Percentiles rank a stretch among this genome's conserved stretches.
Conservation (phyloP, 2,888 invertebrate species). For the Teleogryllus oceanicus region DNA sequence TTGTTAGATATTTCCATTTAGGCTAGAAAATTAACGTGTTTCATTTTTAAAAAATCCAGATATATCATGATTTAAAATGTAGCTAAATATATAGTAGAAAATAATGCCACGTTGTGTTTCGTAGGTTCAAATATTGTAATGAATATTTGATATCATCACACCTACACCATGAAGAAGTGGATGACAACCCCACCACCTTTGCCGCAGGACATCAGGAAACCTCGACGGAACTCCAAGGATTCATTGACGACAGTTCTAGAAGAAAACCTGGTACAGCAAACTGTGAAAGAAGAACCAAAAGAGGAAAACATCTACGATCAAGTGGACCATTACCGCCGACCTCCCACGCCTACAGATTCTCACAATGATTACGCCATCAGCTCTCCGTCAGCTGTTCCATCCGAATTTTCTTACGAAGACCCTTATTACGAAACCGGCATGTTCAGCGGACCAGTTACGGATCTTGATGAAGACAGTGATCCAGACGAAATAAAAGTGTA, state of each 20-base stretch:
- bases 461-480: background rate
- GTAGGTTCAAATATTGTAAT: no score
- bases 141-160: no score
- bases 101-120: no score
- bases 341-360: background rate
- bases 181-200: background rate
- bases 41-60: no score
- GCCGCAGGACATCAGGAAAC: no score
- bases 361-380: background rate
- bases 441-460: background rate
- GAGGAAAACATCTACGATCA: background rate
- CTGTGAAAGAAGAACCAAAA: background rate
- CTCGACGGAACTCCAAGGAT: no score
- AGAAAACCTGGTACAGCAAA: background rate
- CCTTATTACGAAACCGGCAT: background rate
- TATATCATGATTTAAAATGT: no score
- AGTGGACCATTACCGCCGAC: background rate
- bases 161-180: background rate
- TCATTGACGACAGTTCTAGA: no score
- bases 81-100: no score
- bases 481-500: constrained; percentile 2
- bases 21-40: no score
- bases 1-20: no score
- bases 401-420: no score
- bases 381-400: background rate